Base-by-base conservation (phyloP, 2,888 invertebrate genomes). In the Tetramorium bicarinatum region DNA sequence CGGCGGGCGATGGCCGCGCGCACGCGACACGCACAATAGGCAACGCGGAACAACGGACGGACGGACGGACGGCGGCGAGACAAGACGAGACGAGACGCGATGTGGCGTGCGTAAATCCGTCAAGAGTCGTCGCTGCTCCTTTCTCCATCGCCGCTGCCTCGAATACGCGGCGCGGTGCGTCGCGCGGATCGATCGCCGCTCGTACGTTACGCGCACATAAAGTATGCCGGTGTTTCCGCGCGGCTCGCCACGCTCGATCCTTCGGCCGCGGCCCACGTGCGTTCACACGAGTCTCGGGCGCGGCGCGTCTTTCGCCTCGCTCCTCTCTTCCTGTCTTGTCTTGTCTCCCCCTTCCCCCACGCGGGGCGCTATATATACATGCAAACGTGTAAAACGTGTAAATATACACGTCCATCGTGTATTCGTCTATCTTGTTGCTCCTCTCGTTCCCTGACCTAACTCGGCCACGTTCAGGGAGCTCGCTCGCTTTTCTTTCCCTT, bases 241-340 rank as follows among this genome's bases (percentile, higher is more conserved):
- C 29, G 29, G 29, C 29, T 29, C 29, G 64, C 8, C 7, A 49
- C 66, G 75, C 49, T 80, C 85, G 29, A 34, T 59, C 41, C 15
- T 4, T 47, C 34, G 34, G 7, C 34, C 79, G 44, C 13, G 18
- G 59, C 82, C 88, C 89, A 90, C 89, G 89, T 90, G 90, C 90
- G 86, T 84, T 82, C 79, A 56, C 84, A 66, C 71, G 67, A 72
- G 83, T 79, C 77, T 41, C 44, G 59, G 41, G 21, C 71, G 71
- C 69, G 59, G 59, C 69, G 59, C 41, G 25, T 38, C 72, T 56
- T 56, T n/a, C 49, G 56, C 59, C 44, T 11, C 25, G 59, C 21
- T 21, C 11, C 59, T 38, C 21, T 29, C 59, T 44, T 74, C 72
- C 72, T 56, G 61, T 47, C 29, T 44, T 7, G 41, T 83, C 76